phyloP scores from a whole-genome alignment of 2,113 vertebrate species.

The Andinoacara biseriatus region DNA sequence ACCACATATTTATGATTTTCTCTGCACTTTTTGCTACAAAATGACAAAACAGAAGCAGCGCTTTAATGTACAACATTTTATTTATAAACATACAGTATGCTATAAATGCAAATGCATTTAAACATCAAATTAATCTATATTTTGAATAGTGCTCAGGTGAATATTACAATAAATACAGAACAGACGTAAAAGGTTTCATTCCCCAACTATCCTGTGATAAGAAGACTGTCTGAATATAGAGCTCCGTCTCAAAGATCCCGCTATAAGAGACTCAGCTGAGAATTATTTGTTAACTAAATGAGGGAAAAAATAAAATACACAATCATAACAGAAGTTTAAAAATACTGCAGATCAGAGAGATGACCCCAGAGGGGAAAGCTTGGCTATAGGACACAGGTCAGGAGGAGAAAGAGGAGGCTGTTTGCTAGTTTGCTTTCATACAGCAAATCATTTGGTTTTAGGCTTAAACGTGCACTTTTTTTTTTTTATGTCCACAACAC shows the following conservation, averaged over 20 bases:
- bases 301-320: conserved; percentile 75
- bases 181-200: conserved; percentile 77
- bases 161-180: conserved; percentile 97
- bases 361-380: conserved; percentile 68
- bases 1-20: not conserved
- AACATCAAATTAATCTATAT: conserved; percentile 84
- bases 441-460: conserved; percentile 75
- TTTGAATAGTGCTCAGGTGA: conserved; percentile 87
- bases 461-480: conserved; percentile 72
- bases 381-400: conserved; percentile 41
- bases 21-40: not conserved
- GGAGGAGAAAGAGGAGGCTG: conserved; percentile 35
- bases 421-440: conserved; percentile 54
- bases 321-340: conserved; percentile 75
- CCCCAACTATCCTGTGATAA: conserved; percentile 69
- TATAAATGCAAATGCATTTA: conserved; percentile 91
- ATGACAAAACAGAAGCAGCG: not conserved
- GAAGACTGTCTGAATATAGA: conserved; percentile 65
- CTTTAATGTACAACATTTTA: conserved; percentile 87
- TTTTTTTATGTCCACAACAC: conserved; percentile 53
- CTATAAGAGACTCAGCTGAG: conserved; percentile 71
- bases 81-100: conserved; percentile 98
- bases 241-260: conserved; percentile 70
- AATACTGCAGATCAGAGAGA: conserved; percentile 81
- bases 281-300: conserved; percentile 72